phyloP scores from a whole-genome alignment of 2,888 invertebrate genomes.

The Agrochola circellaris region DNA sequence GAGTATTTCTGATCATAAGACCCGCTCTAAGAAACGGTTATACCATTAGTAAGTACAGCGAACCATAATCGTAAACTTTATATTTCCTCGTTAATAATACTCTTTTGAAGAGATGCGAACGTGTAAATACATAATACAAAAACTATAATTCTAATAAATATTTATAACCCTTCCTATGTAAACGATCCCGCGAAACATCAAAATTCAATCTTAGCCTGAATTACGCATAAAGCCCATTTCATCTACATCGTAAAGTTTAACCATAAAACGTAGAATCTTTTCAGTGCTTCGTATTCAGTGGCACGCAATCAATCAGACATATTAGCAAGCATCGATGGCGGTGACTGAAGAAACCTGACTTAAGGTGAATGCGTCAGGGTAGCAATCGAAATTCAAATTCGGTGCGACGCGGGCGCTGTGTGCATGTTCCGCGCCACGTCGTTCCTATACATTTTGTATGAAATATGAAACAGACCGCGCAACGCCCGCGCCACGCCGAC shows the following conservation, averaged over 20 bases:
- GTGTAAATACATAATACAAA: slow-evolving; percentile 54
- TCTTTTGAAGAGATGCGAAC: slow-evolving; percentile 27
- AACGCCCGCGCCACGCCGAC: no score
- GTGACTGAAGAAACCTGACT: slow-evolving; percentile 33
- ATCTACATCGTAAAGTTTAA: slow-evolving; percentile 59
- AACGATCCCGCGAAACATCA: slow-evolving; percentile 52
- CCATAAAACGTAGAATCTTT: slow-evolving; percentile 57
- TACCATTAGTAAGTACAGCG: slow-evolving; percentile 17
- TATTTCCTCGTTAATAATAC: slow-evolving; percentile 23
- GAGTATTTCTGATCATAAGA: slow-evolving; percentile 6
- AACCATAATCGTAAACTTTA: slow-evolving; percentile 40
- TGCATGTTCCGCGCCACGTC: no score
- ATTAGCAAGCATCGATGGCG: slow-evolving; percentile 47
- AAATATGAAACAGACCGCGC: no score
- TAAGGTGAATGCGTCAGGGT: neutral
- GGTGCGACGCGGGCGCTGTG: no score
- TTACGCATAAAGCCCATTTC: slow-evolving; percentile 57
- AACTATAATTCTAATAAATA: slow-evolving; percentile 56
- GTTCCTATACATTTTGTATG: neutral
- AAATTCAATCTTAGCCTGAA: slow-evolving; percentile 61
- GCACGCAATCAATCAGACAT: slow-evolving; percentile 67
- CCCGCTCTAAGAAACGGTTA: slow-evolving; percentile 2
- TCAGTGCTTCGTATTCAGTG: slow-evolving; percentile 58
- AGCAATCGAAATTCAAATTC: no score
- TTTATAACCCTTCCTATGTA: slow-evolving; percentile 54